Base-by-base conservation (phyloP, 37 sponge, comb jelly and placozoan species). In the Oscarella lobularis region DNA sequence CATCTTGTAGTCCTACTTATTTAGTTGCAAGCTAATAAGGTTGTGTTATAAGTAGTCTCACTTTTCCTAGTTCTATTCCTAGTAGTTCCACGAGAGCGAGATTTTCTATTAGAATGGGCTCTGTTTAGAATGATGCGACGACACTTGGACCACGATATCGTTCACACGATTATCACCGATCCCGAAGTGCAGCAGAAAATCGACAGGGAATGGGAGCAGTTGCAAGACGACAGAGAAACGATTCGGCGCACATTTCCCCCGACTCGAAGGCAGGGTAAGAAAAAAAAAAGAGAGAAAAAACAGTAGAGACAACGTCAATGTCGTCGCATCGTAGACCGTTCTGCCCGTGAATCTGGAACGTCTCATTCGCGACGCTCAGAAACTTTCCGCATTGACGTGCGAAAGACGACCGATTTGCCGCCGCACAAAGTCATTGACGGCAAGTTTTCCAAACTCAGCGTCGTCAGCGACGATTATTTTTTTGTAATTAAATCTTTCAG, bases 321-420 rank as follows among this genome's bases (percentile, higher is more conserved):
- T 68, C 5, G 29, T 68, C 4, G 71, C 33, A 68, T 68, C 71
- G 5, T 20, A 14, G 6, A 35, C 31, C 33, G 71, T 68, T 68
- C 33, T 68, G 38, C 99, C 99, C 0, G 95, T 94, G 4, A 88
- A 94, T 66, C 84, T 98, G 75, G 74, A 40, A 27, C 76, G 99
- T 33, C 83, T 98, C 36, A 98, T 98, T 38, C 91, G 92, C 86
- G 94, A 94, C 79, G 99, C 99, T 4, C 95, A 93, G 86, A 94
- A 98, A 60, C 75, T 91, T 98, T 98, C 75, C 87, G 94, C 76
- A 82, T 94, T 37, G 82, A 94, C 82, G 83, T 66, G 38, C 72
- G 89, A 3, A 67, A 71, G 0, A 85, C 79, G 0, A 86, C 84
- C 65, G 95, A 98, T 72, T 88, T 98, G 38, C 85, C 92, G 71